Evolutionary conservation across 53 echinoderm and acorn worm genomes (phyloP), one percentile per base, ranked within the genome.

Genomic region (Henricia sp.): DNA sequence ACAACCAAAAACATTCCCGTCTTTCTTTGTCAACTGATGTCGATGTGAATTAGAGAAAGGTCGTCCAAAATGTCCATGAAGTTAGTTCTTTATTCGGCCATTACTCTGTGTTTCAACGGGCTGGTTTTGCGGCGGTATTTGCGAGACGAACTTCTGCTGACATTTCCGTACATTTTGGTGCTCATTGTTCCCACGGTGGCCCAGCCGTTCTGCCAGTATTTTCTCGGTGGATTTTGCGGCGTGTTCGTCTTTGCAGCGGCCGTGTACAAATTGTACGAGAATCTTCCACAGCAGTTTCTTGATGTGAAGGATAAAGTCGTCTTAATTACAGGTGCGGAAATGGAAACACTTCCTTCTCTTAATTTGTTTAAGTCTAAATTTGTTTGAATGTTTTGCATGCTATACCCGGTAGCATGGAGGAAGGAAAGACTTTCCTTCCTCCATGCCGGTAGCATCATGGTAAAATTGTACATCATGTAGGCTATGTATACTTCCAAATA

Each of bases 221-320:
- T 96, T n/a, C 69, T 96, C 42, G 96, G 96, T 34, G 96, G 96
- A 63, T 89, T 96, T 57, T 91, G 89, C 36, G 96, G 96, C 20
- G 83, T 96, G 13, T 84, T 84, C 33, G 89, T 93, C 24, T 93
- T 96, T 48, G 89, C 93, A 9, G 74, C 89, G 1, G 93, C 96
- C 6, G 93, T 91, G 37, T 96, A 93, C 42, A 89, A 87, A 23
- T 63, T 96, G 9, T 96, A 90, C 44, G 77, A 93, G 65, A 82
- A 93, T 54, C 83, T 96, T 26, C 96, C 96, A 16, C 96, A 96
- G 50, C 87, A 87, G 68, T 85, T 70, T 62, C 44, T 93, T 16
- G 71, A 93, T 20, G 71, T 85, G 5, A 80, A 88, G 58, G 93
- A 88, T 23, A 96, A 93, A 82, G 87, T 83, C 11, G 85, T 93